Conservation (phyloP, 1,140 invertebrate species). For the Holcopasites calliopsidis region DNA sequence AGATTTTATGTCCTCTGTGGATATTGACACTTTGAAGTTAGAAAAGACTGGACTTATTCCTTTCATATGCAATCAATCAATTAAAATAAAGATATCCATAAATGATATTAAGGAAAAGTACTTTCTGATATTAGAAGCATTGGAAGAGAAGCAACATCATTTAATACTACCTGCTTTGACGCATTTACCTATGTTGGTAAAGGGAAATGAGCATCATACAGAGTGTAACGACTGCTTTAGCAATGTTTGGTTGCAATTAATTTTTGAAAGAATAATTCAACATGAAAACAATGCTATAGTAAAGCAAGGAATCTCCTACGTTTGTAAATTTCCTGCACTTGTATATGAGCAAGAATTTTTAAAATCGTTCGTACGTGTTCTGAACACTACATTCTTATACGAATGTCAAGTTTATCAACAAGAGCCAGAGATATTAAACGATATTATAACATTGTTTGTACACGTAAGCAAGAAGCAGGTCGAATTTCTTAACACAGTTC, state of each 20-base stretch:
- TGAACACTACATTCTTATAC: constrained; percentile 71
- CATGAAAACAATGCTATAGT: constrained; percentile 78
- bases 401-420: constrained; percentile 48
- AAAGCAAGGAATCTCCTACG: constrained; percentile 73
- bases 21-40: constrained; percentile 2
- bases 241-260: constrained; percentile 73
- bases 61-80: constrained; percentile 52
- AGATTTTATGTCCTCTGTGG: constrained; percentile 51
- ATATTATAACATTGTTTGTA: constrained; percentile 58
- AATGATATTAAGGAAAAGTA: constrained; percentile 71
- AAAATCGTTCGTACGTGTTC: constrained; percentile 50
- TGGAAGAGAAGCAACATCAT: constrained; percentile 84
- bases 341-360: constrained; percentile 60
- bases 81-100: constrained; percentile 15
- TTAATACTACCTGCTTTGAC: constrained; percentile 80
- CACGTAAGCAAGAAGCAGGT: constrained; percentile 27
- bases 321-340: constrained; percentile 55
- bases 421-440: constrained; percentile 56
- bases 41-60: constrained; percentile 45
- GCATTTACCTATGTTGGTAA: constrained; percentile 70
- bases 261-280: constrained; percentile 74
- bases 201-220: constrained; percentile 49
- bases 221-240: constrained; percentile 63
- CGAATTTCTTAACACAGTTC: constrained; percentile 51
- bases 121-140: constrained; percentile 80